These are phyloP conservation scores for Sphaerodactylus townsendi DNA, from an alignment of 2,113 vertebrate genomes.

Conservation along the genomic window DNA sequence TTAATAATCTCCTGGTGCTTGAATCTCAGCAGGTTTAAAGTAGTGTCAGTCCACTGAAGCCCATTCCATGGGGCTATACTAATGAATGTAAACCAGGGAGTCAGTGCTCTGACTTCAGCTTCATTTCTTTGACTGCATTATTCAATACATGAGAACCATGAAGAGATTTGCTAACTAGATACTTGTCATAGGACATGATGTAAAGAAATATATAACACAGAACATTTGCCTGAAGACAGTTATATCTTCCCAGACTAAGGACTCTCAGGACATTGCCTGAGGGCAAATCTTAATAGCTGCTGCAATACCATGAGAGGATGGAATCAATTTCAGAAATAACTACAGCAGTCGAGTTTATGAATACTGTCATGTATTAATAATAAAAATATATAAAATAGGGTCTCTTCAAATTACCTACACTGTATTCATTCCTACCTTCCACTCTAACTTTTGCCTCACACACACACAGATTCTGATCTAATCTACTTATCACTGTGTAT, in stretches of 20 bases:
- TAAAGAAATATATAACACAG: neutral
- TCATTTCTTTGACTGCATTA: conserved; percentile 30
- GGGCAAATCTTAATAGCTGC: neutral
- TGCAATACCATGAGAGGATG: neutral
- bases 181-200: conserved; percentile 4
- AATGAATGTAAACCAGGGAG: conserved; percentile 11
- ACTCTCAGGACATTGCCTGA: conserved; percentile 3
- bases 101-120: neutral
- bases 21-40: conserved; percentile 12
- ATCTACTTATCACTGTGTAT: too few species aligned
- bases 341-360: neutral
- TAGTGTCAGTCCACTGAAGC: neutral
- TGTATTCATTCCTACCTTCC: neutral
- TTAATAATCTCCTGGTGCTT: conserved; percentile 12
- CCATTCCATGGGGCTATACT: neutral
- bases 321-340: conserved; percentile 5
- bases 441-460: neutral
- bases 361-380: neutral
- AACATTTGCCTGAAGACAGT: neutral
- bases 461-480: too few species aligned
- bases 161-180: conserved; percentile 5
- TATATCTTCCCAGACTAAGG: neutral
- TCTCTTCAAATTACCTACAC: neutral
- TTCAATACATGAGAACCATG: conserved; percentile 7
- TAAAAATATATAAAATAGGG: neutral